These are phyloP conservation scores for Chiroxiphia lanceolata DNA, from an alignment of 2,797 vertebrate species.

Conservation along the genomic window DNA sequence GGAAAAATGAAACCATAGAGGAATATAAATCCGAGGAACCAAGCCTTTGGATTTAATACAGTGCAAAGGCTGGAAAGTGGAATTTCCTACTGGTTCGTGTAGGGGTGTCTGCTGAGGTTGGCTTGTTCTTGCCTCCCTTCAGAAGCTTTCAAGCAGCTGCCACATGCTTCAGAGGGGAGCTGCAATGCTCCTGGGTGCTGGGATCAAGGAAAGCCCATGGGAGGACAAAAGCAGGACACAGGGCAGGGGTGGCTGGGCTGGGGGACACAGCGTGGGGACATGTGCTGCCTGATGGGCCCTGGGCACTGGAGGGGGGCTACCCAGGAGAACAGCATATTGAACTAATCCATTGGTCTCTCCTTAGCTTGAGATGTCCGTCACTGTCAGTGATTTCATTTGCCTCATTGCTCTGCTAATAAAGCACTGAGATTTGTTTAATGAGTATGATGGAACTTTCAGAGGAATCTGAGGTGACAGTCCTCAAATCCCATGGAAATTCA, in stretches of 20 bases:
- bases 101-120: background rate
- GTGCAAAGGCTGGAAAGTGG: background rate
- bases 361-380: background rate
- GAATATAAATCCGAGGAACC: slow-evolving; percentile 51
- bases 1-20: slow-evolving; percentile 49
- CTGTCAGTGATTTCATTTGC: background rate
- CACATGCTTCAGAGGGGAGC: background rate
- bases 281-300: background rate
- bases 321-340: background rate
- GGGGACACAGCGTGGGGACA: background rate
- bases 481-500: background rate
- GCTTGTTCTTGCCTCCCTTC: background rate
- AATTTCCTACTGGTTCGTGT: background rate
- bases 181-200: background rate
- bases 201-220: background rate
- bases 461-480: background rate
- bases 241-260: background rate
- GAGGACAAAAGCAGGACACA: background rate
- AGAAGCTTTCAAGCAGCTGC: background rate
- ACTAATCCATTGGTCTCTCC: background rate
- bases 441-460: background rate
- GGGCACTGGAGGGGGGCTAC: background rate
- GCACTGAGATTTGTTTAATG: background rate
- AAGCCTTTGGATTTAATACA: slow-evolving; percentile 27
- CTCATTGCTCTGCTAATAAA: background rate